Conservation (phyloP, 2,113 vertebrate genomes). For the Tragelaphus scriptus region DNA sequence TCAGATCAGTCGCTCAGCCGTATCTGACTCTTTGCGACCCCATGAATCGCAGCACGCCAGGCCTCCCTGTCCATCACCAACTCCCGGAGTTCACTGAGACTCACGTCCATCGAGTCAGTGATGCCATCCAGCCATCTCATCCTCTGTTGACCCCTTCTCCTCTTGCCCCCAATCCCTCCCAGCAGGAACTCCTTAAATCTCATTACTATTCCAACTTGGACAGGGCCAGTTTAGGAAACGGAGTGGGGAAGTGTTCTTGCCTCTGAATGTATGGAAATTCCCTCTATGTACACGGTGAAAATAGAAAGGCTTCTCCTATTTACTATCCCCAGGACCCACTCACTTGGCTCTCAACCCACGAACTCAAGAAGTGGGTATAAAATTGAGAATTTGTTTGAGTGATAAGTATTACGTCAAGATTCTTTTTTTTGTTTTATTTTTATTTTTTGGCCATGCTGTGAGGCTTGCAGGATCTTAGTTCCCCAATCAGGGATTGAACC, state of each 20-base stretch:
- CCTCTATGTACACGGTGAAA: neutral
- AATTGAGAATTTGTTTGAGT: neutral
- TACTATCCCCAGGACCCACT: neutral
- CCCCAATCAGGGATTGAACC: neutral
- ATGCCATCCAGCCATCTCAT: too few species aligned
- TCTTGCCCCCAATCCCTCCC: too few species aligned
- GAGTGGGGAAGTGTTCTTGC: neutral
- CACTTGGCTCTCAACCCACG: too few species aligned
- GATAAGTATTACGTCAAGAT: neutral
- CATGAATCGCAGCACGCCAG: too few species aligned
- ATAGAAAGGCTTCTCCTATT: neutral
- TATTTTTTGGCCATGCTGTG: neutral
- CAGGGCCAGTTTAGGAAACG: neutral
- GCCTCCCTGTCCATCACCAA: too few species aligned
- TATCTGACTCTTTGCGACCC: too few species aligned
- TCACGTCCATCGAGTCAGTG: too few species aligned
- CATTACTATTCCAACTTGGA: neutral
- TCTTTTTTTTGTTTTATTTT: neutral
- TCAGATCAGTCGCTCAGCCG: too few species aligned
- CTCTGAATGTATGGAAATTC: neutral
- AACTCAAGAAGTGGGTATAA: neutral
- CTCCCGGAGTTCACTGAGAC: too few species aligned
- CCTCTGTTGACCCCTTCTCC: too few species aligned
- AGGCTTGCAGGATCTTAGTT: neutral
- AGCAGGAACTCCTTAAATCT: neutral